A percentile compares a stretch with the other conserved stretches of the same genome.
Conservation (phyloP, 2,113 vertebrate genomes). For the Mugil cephalus region DNA sequence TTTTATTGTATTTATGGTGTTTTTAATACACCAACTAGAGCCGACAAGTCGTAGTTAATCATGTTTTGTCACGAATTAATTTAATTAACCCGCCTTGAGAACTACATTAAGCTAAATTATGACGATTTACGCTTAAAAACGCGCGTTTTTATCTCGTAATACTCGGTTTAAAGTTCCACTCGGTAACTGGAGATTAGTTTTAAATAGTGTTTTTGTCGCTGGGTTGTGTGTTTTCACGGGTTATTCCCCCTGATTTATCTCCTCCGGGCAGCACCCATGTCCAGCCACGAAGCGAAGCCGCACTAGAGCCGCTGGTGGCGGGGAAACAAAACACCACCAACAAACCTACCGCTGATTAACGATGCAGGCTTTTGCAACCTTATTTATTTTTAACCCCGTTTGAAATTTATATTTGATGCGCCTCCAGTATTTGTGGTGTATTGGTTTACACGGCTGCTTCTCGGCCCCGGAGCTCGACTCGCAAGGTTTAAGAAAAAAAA, state of each 20-base stretch:
- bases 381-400: slow-evolving; percentile 80
- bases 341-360: slow-evolving; percentile 53
- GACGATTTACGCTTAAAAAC: neutral
- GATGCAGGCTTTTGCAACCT: slow-evolving; percentile 63
- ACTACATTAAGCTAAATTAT: neutral
- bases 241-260: slow-evolving; percentile 47
- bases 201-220: slow-evolving; percentile 21
- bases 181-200: neutral
- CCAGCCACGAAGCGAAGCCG: slow-evolving; percentile 33
- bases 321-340: slow-evolving; percentile 64
- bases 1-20: slow-evolving; percentile 4
- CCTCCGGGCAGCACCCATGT: slow-evolving; percentile 49
- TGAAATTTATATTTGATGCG: slow-evolving; percentile 80
- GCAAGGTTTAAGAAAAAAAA: slow-evolving; percentile 20
- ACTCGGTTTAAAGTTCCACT: neutral
- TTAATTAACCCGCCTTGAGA: too few species aligned
- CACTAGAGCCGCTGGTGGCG: slow-evolving; percentile 44
- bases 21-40: neutral
- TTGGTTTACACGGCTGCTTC: slow-evolving; percentile 58
- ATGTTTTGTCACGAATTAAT: too few species aligned
- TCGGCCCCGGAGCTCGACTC: slow-evolving; percentile 5
- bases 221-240: too few species aligned
- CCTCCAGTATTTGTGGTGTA: slow-evolving; percentile 71
- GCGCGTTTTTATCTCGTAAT: neutral
- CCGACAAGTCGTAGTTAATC: too few species aligned